Conservation (phyloP, 2,888 invertebrate genomes). For the Zygaena filipendulae region DNA sequence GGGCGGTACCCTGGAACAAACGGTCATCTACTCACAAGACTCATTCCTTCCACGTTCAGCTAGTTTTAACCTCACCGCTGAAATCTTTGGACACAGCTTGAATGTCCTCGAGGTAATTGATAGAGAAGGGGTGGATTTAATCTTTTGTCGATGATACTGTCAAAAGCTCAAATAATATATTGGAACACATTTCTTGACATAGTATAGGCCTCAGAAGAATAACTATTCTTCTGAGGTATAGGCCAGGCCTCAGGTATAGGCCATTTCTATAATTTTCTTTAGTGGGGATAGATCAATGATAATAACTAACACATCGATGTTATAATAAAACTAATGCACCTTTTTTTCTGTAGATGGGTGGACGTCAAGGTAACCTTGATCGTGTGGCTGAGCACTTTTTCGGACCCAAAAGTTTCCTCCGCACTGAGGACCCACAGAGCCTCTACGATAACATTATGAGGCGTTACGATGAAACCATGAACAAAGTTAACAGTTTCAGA, state of each 20-base stretch:
- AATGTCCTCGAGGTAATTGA: conserved; percentile 81
- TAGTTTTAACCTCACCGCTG: conserved; percentile 78
- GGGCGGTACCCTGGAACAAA: conserved; percentile 75
- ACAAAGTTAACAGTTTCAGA: conserved; percentile 52
- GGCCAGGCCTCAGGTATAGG: no score
- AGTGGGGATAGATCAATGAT: no score
- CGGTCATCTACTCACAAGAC: conserved; percentile 85
- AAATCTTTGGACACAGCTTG: conserved; percentile 81
- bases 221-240: no score
- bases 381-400: conserved; percentile 78
- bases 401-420: conserved; percentile 76
- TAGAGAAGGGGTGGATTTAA: no score
- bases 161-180: no score
- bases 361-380: conserved; percentile 84
- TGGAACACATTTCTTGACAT: no score
- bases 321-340: no score
- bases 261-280: no score
- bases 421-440: conserved; percentile 47
- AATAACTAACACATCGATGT: no score
- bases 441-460: conserved; percentile 36
- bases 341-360: conserved; percentile 60
- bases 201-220: no score
- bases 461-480: conserved; percentile 34
- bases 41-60: conserved; percentile 82
- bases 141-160: no score